Base-by-base conservation (phyloP, 2,797 vertebrate genomes). In the Poecilia picta region DNA sequence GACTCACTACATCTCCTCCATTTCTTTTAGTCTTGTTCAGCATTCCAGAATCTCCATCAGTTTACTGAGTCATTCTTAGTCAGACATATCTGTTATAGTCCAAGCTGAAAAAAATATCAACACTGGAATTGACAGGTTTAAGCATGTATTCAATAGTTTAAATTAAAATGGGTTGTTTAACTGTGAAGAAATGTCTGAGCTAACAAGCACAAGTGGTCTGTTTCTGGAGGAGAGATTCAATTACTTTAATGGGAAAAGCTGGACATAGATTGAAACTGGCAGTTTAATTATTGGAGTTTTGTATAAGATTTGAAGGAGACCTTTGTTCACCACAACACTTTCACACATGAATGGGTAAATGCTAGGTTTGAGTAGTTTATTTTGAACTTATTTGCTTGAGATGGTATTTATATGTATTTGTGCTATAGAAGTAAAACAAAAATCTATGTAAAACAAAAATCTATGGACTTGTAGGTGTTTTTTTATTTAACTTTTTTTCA, bases 181-280 rank as follows among this genome's bases (percentile, higher is more conserved):
- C 76, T 79, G 88, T 87, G 78, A 87, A 86, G 84, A 90, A 70
- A 79, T 66, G 81, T 82, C 84, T 87, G 79, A 91, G 91, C 84
- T 88, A 91, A 92, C 84, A 91, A 92, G 90, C 83, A 86, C 83
- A 87, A 81, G 82, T 16, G 20, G 83, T 77, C 83, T 75, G 59
- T 89, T 93, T 93, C 81, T 84, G 81, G 45, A 88, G 83, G 83
- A 89, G 87, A 76, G 80, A 81, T 82, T 89, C 90, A 94, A 92
- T 94, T 93, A 94, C 84, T 88, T 72, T 93, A 90, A 93, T 89
- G 92, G 92, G 89, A 93, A 91, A 91, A 83, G 90, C 88, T 88
- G 92, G 92, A 92, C 89, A 89, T 92, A 87, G 90, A 93, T 93
- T 92, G 92, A 91, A 91, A 86, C 81, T 92, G 88, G 89, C 90